Base-by-base conservation (phyloP, 2,888 invertebrate genomes). In the Lepidonotus clava region DNA sequence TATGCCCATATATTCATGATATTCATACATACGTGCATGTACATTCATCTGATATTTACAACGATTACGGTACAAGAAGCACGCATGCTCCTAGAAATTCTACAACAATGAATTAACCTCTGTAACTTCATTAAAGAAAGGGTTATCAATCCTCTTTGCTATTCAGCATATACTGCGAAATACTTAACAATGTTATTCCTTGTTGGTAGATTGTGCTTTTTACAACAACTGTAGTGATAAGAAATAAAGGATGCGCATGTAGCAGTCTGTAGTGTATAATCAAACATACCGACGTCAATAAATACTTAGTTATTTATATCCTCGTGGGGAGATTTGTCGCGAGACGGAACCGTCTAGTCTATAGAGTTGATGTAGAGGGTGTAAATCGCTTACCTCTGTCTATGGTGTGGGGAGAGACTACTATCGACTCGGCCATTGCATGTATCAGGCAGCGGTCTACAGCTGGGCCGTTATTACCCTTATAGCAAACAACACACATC, bases 1-100 rank as follows among this genome's bases (percentile, higher is more conserved):
- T 11, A 71, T 71, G 38, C 1, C 71, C 71, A 71, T 71, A 71
- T 46, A 80, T 61, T 86, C 40, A 32, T 56, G 51, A 67, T 83
- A 84, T 76, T 67, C 51, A 86, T 71, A 84, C 66, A 67, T 86
- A 71, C 67, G 67, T 84, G 21, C 38, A 67, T 84, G 46, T 86
- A 71, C 67, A 83, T 84, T 36, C 38, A 67, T 84, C 41, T 84
- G 28, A 36, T 36, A 46, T 56, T 67, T 67, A 83, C 38, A 51
- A 67, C 53, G 36, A 21, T 46, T 32, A 11, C 61, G 28, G 61
- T 32, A 61, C 61, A 32, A n/a, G 24, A 61, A 61, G 61, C 61
- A 28, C 61, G 28, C 24, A 28, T 61, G 61, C 61, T 4, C 24
- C 11, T 61, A 32, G 61, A 61, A 61, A 36, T 71, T 71, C 71